These are phyloP conservation scores for Pristiophorus japonicus DNA, from an alignment of 2,113 vertebrate genomes.

Conservation along the genomic window DNA sequence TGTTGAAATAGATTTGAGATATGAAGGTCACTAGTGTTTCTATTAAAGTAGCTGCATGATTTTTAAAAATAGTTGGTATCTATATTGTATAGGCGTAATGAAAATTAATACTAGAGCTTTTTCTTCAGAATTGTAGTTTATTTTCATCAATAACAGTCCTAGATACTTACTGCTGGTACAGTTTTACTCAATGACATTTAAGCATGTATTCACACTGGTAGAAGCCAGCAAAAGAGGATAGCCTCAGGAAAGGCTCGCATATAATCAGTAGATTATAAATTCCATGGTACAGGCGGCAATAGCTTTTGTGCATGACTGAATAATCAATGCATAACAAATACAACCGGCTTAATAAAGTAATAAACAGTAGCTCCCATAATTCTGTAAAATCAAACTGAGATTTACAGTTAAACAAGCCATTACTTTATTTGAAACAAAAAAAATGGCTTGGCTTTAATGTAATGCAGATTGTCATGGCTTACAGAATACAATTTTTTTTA, in stretches of 20 bases:
- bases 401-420: constrained; percentile 49
- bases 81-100: constrained; percentile 87
- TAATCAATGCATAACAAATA: constrained; percentile 47
- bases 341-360: constrained; percentile 46
- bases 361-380: constrained; percentile 47
- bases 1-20: constrained; percentile 64
- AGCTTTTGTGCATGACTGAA: constrained; percentile 50
- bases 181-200: constrained; percentile 75
- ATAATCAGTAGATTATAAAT: constrained; percentile 45
- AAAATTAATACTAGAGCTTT: constrained; percentile 78
- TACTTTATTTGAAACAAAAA: constrained; percentile 41
- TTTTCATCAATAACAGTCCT: constrained; percentile 80
- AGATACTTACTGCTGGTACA: constrained; percentile 98
- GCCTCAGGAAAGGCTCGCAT: constrained; percentile 74
- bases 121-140: constrained; percentile 72
- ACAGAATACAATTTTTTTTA: constrained; percentile 42
- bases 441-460: constrained; percentile 43
- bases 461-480: constrained; percentile 55
- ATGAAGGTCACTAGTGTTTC: constrained; percentile 73
- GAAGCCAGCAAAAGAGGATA: constrained; percentile 58
- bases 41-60: constrained; percentile 64
- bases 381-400: constrained; percentile 45
- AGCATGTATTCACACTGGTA: constrained; percentile 58
- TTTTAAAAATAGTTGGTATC: constrained; percentile 96
- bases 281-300: constrained; percentile 63